Conservation (phyloP, 2,113 vertebrate genomes). For the Corydoras sp. region DNA sequence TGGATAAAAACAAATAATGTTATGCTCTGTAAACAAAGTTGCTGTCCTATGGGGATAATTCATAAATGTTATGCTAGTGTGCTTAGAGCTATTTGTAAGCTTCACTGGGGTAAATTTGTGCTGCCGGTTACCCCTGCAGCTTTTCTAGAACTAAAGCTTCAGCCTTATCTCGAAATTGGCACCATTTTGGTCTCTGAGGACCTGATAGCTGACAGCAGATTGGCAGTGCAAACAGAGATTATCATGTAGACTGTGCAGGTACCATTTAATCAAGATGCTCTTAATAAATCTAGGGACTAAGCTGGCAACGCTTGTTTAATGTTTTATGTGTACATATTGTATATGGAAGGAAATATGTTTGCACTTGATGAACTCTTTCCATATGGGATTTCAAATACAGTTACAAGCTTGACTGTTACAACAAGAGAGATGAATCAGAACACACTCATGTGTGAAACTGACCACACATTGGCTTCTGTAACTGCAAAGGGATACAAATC, state of each 20-base stretch:
- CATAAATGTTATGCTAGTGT: background rate
- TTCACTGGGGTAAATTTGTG: background rate
- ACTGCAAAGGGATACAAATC: too few relatives aligned
- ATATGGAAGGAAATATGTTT: too few relatives aligned
- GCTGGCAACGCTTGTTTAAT: background rate
- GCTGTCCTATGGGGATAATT: background rate
- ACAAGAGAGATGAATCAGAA: too few relatives aligned
- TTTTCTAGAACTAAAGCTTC: conserved; percentile 10
- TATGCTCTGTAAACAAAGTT: background rate
- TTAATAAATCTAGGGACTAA: background rate
- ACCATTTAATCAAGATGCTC: background rate
- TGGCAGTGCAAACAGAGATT: conserved; percentile 5
- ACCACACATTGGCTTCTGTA: too few relatives aligned
- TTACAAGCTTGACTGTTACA: too few relatives aligned
- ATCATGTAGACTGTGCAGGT: background rate
- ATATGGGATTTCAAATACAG: too few relatives aligned
- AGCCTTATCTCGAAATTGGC: conserved; percentile 28
- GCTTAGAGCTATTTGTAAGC: background rate
- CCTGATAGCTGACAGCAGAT: conserved; percentile 19
- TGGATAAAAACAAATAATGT: background rate
- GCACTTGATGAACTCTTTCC: too few relatives aligned
- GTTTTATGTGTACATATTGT: too few relatives aligned
- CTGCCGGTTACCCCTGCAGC: background rate
- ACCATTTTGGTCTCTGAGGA: conserved; percentile 6
- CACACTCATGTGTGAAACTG: too few relatives aligned